phyloP scores from a whole-genome alignment of 2,888 invertebrate species.

The Zhengitettix transpicula region DNA sequence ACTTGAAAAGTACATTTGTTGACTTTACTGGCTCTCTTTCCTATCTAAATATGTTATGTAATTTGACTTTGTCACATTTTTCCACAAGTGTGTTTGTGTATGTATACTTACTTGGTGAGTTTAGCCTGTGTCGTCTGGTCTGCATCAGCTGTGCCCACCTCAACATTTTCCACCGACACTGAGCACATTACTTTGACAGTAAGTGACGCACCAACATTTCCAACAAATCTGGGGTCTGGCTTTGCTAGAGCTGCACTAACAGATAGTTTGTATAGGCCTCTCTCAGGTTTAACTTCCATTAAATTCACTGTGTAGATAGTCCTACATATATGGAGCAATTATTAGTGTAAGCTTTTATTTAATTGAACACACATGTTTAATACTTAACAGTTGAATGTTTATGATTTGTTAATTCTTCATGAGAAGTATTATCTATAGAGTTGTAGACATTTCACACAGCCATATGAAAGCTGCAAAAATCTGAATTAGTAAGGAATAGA shows the following conservation, averaged over 20 bases:
- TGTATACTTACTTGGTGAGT: constrained; percentile 38
- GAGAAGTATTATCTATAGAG: too few relatives aligned
- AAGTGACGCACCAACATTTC: constrained; percentile 35
- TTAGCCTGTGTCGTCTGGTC: constrained; percentile 76
- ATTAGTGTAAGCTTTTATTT: neutral
- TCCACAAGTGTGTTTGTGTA: too few relatives aligned
- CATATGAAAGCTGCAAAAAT: neutral
- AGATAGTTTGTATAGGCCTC: constrained; percentile 71
- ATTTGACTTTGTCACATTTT: too few relatives aligned
- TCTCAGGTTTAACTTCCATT: constrained; percentile 55
- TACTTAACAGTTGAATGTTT: too few relatives aligned
- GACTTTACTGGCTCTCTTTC: too few relatives aligned
- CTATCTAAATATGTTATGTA: too few relatives aligned
- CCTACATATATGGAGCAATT: constrained; percentile 21
- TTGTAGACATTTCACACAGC: too few relatives aligned
- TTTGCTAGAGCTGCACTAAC: constrained; percentile 50
- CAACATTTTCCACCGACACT: constrained; percentile 57
- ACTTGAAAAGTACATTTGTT: too few relatives aligned
- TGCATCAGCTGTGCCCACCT: constrained; percentile 77
- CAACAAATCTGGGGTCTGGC: constrained; percentile 35
- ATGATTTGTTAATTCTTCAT: too few relatives aligned
- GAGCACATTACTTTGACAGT: constrained; percentile 56
- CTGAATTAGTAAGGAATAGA: too few relatives aligned
- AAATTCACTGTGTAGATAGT: constrained; percentile 63
- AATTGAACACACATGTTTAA: too few relatives aligned